Evolutionary conservation across 92 coral and sea anemone species (phyloP).

Genomic region (Bergia sp.): DNA sequence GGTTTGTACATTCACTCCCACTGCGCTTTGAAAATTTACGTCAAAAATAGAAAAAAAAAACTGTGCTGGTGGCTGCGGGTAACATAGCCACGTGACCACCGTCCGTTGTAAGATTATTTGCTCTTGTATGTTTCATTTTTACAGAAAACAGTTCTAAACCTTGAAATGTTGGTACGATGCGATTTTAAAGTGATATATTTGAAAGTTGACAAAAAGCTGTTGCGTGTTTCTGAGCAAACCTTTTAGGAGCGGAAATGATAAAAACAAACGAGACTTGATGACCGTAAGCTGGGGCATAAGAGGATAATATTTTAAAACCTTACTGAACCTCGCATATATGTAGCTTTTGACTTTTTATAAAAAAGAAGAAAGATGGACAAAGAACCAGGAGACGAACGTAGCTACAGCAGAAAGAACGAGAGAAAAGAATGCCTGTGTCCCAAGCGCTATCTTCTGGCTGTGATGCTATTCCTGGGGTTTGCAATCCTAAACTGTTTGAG

Average conservation of each 20-base stretch:
- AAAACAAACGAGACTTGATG: background rate
- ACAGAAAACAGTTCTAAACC: background rate
- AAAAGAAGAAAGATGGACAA: background rate
- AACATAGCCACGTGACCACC: background rate
- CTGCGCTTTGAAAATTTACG: too few species aligned
- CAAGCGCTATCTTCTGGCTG: constrained; percentile 18
- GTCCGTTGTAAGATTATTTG: background rate
- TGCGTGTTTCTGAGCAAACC: background rate
- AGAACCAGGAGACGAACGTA: background rate
- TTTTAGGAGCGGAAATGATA: background rate
- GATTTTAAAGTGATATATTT: background rate
- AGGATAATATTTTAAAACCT: too few species aligned
- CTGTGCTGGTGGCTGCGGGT: background rate
- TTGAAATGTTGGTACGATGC: background rate
- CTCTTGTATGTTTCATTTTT: background rate
- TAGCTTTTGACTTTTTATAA: background rate
- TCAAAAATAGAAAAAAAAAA: too few species aligned
- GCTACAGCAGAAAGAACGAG: background rate
- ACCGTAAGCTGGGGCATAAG: too few species aligned
- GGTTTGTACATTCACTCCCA: too few species aligned
- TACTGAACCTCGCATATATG: background rate
- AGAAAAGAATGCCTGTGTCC: background rate
- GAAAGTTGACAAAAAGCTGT: background rate
- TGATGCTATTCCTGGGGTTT: constrained; percentile 16
- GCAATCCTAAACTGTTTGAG: constrained; percentile 20